Percentiles rank a stretch among this genome's conserved stretches.
Evolutionary conservation across 2,888 invertebrate genomes (phyloP).

Genomic region (Caenorhabditis virilis): DNA sequence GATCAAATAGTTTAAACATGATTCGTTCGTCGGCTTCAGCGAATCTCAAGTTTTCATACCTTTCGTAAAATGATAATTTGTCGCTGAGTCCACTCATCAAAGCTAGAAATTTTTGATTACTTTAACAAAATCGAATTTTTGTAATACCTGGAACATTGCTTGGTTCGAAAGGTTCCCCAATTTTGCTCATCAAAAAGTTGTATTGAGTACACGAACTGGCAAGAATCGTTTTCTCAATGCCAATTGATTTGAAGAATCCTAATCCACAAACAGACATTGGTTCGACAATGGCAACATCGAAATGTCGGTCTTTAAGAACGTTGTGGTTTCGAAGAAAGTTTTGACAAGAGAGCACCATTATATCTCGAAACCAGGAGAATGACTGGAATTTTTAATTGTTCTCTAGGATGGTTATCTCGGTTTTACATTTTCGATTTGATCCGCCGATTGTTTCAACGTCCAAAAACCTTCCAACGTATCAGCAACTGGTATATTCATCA

Average conservation of each 20-base stretch:
- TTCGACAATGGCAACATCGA: constrained; percentile 5
- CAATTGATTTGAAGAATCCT: constrained; percentile 2
- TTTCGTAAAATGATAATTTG: not conserved
- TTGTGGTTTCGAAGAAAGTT: no score
- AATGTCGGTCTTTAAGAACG: no score
- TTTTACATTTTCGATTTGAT: no score
- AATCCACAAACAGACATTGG: constrained; percentile 4
- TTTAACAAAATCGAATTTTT: not conserved
- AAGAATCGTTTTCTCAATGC: constrained; percentile 4
- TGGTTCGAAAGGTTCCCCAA: constrained; percentile 1
- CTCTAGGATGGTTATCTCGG: no score
- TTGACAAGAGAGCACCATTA: no score
- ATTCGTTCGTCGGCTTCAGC: not conserved
- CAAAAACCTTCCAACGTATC: no score
- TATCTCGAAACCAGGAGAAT: no score
- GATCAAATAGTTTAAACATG: not conserved
- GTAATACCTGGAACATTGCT: constrained; percentile 3
- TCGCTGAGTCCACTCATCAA: not conserved
- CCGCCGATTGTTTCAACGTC: no score
- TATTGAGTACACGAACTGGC: not conserved
- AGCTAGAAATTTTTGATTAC: not conserved
- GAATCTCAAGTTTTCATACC: not conserved
- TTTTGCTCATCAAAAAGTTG: not conserved
- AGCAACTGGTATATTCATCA: no score
- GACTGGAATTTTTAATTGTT: no score